Evolutionary conservation across 2,888 invertebrate species (phyloP), one percentile per base, ranked within the genome.

Genomic region (Argyresthia goedartella): DNA sequence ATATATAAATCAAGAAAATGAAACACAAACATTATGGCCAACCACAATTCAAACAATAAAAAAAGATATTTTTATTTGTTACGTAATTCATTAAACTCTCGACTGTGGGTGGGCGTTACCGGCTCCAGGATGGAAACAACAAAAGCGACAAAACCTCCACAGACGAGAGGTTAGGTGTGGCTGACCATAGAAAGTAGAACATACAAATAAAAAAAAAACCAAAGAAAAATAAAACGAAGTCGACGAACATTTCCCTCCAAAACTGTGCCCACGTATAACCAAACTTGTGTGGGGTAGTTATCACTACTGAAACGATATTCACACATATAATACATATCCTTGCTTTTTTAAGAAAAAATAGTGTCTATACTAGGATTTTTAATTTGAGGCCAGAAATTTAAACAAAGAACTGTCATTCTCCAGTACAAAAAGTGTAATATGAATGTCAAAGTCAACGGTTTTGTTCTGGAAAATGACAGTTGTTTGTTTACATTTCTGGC

Each of bases 201-300:
- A 52, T 47, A 56, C 55, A 49, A 33, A 25, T 47, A 36, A 54
- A 50, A 56, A 49, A 50, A 53, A 52, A 48, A 57, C 56, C 49
- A 53, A 52, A 55, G 48, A 54, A 53, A 42, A 54, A 55, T 57
- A 55, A 60, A 57, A 55, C 57, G 60, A 63, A 64, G 56, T 56
- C 65, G 62, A 56, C 76, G 86, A 71, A 64, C 81, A 76, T 60
- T 70, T 80, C 76, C 84, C 84, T 64, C 80, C 77, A 78, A 73
- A 84, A 86, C 86, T 86, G 84, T 76, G 77, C 78, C 86, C 86
- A 63, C 86, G 86, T 86, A 84, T 86, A 80, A 84, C 86, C 85
- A 72, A 82, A 82, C 86, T 86, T 86, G 86, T 86, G 81, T 79
- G 84, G 80, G 72, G 63, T 53, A 64, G 10, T 33, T 14, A 9